These are phyloP conservation scores for Percopsis omiscomaycus DNA, from an alignment of 2,797 vertebrate species.

Conservation along the genomic window DNA sequence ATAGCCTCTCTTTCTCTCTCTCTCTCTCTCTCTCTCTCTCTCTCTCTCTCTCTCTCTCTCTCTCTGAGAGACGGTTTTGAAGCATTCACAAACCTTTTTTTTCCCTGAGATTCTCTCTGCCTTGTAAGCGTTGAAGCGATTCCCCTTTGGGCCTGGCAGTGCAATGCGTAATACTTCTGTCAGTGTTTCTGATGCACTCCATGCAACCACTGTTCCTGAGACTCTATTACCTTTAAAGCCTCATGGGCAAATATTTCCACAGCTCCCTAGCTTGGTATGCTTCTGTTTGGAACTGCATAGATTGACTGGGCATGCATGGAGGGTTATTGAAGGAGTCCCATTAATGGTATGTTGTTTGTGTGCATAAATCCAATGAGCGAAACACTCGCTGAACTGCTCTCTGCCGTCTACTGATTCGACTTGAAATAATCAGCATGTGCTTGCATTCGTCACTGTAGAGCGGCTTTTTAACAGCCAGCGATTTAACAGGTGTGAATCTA, in stretches of 20 bases:
- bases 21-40: slow-evolving; percentile 10
- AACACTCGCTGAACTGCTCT: slow-evolving; percentile 24
- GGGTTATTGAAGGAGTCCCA: slow-evolving; percentile 30
- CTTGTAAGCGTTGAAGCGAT: slow-evolving; percentile 70
- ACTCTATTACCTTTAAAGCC: slow-evolving; percentile 72
- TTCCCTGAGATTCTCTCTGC: slow-evolving; percentile 65
- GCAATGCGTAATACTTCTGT: slow-evolving; percentile 69
- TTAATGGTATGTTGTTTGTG: slow-evolving; percentile 27
- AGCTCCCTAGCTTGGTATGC: slow-evolving; percentile 53
- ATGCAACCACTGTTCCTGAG: slow-evolving; percentile 61
- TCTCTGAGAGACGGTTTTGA: slow-evolving; percentile 37
- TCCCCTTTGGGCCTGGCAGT: slow-evolving; percentile 68
- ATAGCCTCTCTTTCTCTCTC: slow-evolving; percentile 31
- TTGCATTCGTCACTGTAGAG: slow-evolving; percentile 13
- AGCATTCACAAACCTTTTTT: slow-evolving; percentile 66
- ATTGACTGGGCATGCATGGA: slow-evolving; percentile 56
- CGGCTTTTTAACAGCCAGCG: not conserved
- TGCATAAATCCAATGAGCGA: slow-evolving; percentile 39
- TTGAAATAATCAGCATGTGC: slow-evolving; percentile 43
- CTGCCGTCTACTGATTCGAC: slow-evolving; percentile 2
- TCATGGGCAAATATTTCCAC: slow-evolving; percentile 66
- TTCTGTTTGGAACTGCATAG: slow-evolving; percentile 48
- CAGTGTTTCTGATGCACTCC: slow-evolving; percentile 69
- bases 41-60: slow-evolving; percentile 7
- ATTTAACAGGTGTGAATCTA: slow-evolving; percentile 5